These are phyloP conservation scores for Pica pica DNA, from an alignment of 2,113 vertebrate genomes.

Conservation along the genomic window DNA sequence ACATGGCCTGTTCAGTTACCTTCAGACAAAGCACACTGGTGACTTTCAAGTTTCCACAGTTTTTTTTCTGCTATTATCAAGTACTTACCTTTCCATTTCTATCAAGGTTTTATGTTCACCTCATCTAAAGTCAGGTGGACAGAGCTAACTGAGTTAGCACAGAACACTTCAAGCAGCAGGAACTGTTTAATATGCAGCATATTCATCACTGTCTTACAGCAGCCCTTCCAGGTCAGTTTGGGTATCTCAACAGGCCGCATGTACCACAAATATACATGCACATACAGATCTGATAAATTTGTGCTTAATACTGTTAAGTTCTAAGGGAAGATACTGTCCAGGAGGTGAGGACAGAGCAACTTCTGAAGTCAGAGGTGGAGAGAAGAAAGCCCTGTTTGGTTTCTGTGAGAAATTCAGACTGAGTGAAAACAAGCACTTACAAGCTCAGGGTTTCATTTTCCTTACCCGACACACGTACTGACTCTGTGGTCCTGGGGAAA, in stretches of 20 bases:
- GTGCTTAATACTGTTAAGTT: background rate
- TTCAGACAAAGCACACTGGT: background rate
- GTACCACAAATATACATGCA: background rate
- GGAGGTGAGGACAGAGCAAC: background rate
- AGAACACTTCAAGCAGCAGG: background rate
- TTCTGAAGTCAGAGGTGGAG: background rate
- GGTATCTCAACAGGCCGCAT: background rate
- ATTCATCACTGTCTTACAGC: background rate
- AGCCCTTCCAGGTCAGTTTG: background rate
- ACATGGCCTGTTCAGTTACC: background rate
- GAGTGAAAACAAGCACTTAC: background rate
- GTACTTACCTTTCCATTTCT: background rate
- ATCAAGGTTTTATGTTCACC: background rate
- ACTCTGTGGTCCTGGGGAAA: constrained; percentile 95
- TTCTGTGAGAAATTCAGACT: background rate
- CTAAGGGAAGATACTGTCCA: background rate
- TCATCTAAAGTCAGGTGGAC: background rate
- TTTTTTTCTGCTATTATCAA: background rate
- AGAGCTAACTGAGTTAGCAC: background rate
- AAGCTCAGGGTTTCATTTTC: background rate
- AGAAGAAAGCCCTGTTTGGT: background rate
- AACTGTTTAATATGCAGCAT: background rate
- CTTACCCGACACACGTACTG: constrained; percentile 96
- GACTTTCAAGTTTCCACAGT: background rate
- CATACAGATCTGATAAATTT: background rate